These are phyloP conservation scores for Cuniculus paca DNA, from an alignment of 2,797 vertebrate species.

Conservation along the genomic window DNA sequence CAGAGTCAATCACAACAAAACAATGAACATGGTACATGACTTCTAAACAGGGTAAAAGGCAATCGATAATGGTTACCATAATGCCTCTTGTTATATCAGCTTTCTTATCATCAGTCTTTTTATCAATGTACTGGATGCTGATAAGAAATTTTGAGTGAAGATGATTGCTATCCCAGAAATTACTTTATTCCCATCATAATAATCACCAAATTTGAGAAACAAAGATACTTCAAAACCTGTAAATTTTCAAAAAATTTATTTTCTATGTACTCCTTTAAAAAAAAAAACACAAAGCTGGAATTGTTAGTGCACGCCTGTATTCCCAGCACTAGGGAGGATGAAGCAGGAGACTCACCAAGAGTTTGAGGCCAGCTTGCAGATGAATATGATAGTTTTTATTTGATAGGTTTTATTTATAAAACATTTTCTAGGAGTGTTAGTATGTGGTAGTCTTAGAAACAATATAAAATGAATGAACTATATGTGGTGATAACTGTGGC, in stretches of 20 bases:
- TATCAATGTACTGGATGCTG: not conserved
- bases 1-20: too few relatives aligned
- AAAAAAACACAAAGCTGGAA: too few relatives aligned
- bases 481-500: not conserved
- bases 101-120: not conserved
- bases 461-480: not conserved
- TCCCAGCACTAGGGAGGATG: too few relatives aligned
- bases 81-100: too few relatives aligned
- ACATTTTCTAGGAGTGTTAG: not conserved
- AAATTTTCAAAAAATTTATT: not conserved
- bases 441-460: not conserved
- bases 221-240: not conserved
- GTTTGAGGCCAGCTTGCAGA: not conserved
- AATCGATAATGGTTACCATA: too few relatives aligned
- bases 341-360: too few relatives aligned
- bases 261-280: not conserved
- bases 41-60: too few relatives aligned
- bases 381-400: slow-evolving; percentile 7
- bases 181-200: not conserved
- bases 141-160: not conserved
- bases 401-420: too few relatives aligned
- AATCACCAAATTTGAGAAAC: not conserved
- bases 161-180: not conserved
- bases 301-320: too few relatives aligned
- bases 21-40: too few relatives aligned